phyloP scores from a whole-genome alignment of 2,888 invertebrate species.

The Apodemia hepburni region DNA sequence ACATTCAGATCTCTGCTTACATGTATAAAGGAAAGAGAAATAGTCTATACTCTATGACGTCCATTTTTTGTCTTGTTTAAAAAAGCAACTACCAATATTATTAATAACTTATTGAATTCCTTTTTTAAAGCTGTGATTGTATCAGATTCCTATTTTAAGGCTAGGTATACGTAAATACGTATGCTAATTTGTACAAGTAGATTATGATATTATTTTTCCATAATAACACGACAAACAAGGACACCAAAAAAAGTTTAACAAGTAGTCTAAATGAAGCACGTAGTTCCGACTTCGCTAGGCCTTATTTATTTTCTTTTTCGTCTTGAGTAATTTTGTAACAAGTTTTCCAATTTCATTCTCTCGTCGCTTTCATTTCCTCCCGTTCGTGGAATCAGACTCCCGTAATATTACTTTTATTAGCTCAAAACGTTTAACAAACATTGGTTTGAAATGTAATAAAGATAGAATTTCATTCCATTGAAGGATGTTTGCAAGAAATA shows the following conservation, averaged over 20 bases:
- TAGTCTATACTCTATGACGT: too few relatives aligned
- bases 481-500: slow-evolving; percentile 38
- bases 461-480: slow-evolving; percentile 56
- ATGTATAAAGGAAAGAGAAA: too few relatives aligned
- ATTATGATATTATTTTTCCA: neutral
- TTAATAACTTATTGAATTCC: too few relatives aligned
- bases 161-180: too few relatives aligned
- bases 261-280: slow-evolving; percentile 42
- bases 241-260: slow-evolving; percentile 25
- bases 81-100: too few relatives aligned
- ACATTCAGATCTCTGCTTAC: too few relatives aligned
- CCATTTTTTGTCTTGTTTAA: too few relatives aligned
- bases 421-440: slow-evolving; percentile 76
- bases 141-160: too few relatives aligned
- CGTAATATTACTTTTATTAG: slow-evolving; percentile 77
- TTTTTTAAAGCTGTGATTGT: too few relatives aligned
- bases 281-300: slow-evolving; percentile 57
- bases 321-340: slow-evolving; percentile 72
- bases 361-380: slow-evolving; percentile 76
- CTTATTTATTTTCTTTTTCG: slow-evolving; percentile 72
- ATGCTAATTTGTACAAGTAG: neutral
- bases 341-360: slow-evolving; percentile 79
- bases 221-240: slow-evolving; percentile 2
- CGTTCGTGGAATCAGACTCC: slow-evolving; percentile 55
- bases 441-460: slow-evolving; percentile 69